These are phyloP conservation scores for Calephelis nemesis DNA, from an alignment of 1,140 invertebrate genomes.

Conservation along the genomic window DNA sequence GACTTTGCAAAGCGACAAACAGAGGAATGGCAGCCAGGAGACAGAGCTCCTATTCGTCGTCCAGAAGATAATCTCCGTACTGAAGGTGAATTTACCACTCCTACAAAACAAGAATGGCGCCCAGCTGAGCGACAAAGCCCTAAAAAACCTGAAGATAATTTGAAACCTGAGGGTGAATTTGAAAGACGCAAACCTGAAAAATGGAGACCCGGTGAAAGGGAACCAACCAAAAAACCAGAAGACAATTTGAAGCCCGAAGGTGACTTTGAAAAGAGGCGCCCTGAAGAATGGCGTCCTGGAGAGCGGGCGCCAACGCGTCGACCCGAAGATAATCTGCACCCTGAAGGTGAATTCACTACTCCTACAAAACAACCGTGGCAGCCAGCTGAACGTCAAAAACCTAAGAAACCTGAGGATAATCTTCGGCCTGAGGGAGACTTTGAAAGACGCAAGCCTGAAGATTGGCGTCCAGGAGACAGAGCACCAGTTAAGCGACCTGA, in stretches of 20 bases:
- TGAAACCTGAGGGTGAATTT: too few relatives aligned
- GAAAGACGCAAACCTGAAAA: constrained; percentile 58
- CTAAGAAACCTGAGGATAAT: constrained; percentile 69
- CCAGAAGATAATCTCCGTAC: constrained; percentile 80
- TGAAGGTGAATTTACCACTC: constrained; percentile 81
- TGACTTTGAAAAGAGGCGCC: too few relatives aligned
- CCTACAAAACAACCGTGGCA: constrained; percentile 67
- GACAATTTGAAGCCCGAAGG: too few relatives aligned
- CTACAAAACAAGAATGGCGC: constrained; percentile 60
- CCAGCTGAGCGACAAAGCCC: constrained; percentile 78
- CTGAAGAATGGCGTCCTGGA: too few relatives aligned
- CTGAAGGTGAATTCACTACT: constrained; percentile 45
- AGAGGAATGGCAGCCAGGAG: constrained; percentile 75
- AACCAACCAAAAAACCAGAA: constrained; percentile 81
- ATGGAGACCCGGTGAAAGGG: constrained; percentile 64
- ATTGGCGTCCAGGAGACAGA: constrained; percentile 75
- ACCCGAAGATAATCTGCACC: too few relatives aligned
- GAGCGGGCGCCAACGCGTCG: too few relatives aligned
- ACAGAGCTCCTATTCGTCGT: constrained; percentile 75
- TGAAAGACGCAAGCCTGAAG: constrained; percentile 64
- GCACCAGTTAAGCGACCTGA: constrained; percentile 50
- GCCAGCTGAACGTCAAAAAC: constrained; percentile 70
- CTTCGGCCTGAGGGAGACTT: constrained; percentile 80
- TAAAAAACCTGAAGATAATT: constrained; percentile 30
- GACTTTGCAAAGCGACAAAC: constrained; percentile 78